phyloP scores from a whole-genome alignment of 1,140 invertebrate genomes.

The Pachypsylla venusta region DNA sequence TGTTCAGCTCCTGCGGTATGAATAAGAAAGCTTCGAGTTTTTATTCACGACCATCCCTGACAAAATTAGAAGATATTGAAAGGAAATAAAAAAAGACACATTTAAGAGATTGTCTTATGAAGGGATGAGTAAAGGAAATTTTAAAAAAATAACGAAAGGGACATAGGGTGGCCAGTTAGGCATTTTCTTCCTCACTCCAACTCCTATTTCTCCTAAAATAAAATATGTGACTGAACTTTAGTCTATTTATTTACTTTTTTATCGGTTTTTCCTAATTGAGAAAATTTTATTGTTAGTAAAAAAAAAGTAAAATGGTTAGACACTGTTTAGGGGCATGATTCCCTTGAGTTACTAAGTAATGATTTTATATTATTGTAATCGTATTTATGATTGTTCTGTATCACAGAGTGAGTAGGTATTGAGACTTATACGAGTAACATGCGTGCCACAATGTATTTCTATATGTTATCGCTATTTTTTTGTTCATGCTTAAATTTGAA shows the following conservation, averaged over 20 bases:
- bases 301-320: too few species aligned
- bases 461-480: too few species aligned
- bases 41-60: neutral
- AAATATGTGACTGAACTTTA: conserved; percentile 2
- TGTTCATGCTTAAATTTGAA: too few species aligned
- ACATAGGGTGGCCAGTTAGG: conserved; percentile 9
- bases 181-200: neutral
- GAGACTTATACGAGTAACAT: too few species aligned
- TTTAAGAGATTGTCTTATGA: conserved; percentile 6
- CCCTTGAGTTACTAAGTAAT: too few species aligned
- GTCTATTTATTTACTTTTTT: conserved; percentile 4
- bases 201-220: neutral
- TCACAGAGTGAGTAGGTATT: too few species aligned
- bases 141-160: neutral
- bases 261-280: conserved; percentile 6
- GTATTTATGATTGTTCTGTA: too few species aligned
- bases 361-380: too few species aligned
- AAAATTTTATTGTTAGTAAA: conserved; percentile 7
- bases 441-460: too few species aligned
- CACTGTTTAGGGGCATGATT: too few species aligned
- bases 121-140: neutral
- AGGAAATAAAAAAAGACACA: conserved; percentile 3
- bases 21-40: too few species aligned
- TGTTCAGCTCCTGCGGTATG: too few species aligned
- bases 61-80: neutral